Base-by-base conservation (phyloP, 2,113 vertebrate genomes). In the Apteryx mantelli region DNA sequence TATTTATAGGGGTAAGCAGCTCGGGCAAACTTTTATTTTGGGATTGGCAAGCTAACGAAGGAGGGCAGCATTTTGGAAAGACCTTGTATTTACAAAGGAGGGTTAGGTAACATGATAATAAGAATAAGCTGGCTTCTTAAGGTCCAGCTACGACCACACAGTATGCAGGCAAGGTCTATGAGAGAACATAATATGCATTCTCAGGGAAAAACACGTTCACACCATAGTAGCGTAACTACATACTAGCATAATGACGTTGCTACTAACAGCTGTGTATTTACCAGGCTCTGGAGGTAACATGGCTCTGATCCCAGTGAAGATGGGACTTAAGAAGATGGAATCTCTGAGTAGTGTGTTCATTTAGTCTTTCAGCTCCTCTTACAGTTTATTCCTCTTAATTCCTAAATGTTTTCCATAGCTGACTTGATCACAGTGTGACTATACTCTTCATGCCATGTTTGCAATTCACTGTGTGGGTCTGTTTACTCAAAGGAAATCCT, bases 1-100 rank as follows among this genome's bases (percentile, higher is more conserved):
- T 86, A 88, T 88, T 89, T 93, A 22, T 77, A 66, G 36, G 71
- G 55, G 86, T 93, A 94, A 96, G 64, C 71, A 88, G 50, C 66
- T 88, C 64, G 75, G 42, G n/a, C 38, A 74, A 95, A 86, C 22
- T 75, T 89, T 86, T 91, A n/a, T 89, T 94, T 94, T 70, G 82
- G 64, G 26, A 75, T 75, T 91, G 74, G 40, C 84, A 94, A 71
- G 61, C 28, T 94, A 66, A 86, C 52, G 60, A 89, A 93, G 55
- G 46, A 32, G 89, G 76, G 46, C 71, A 83, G 52, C 22, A 5
- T 95, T 94, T 82, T 92, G 84, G 69, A 85, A 85, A 64, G 34
- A 32, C 44, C 63, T 95, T 93, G 22, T 89, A n/a, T 91, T 95
- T 94, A 73, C 32, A 61, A 75, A 94, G 65, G 15, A 86, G 46